Evolutionary conservation across 2,888 invertebrate genomes (phyloP), one percentile per base, ranked within the genome.

Genomic region (Acanthosoma haemorrhoidale): DNA sequence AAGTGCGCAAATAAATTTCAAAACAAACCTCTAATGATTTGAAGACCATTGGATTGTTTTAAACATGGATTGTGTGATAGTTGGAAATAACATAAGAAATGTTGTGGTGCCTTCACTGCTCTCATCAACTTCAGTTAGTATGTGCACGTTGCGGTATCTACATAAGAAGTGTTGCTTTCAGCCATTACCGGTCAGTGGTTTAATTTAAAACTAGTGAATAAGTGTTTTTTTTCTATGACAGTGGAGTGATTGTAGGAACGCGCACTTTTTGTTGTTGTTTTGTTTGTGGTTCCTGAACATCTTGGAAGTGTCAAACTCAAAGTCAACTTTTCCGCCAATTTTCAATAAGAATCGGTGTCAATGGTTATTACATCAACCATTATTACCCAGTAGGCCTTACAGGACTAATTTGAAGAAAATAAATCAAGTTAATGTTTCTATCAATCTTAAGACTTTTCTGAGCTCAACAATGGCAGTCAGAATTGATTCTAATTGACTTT

Each of bases 121-220:
- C 29, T 43, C 60, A 31, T 34, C 32, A 4, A 57, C 43, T 67
- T 67, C 67, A 67, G 67, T 67, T 32, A n/a, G 36, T 67, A 51
- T 51, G 67, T 57, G 67, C 67, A 67, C 67, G 43, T 67, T 64
- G 64, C 32, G 36, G 64, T 67, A 29, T 67, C 57, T 34, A 51
- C 32, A 67, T 57, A 51, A 57, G 57, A 67, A 51, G 67, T 67
- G 67, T 67, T 57, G 18, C 31, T 32, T 67, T 39, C 67, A 64
- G 64, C 43, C 64, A 32, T 67, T 57, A 67, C 57, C 57, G 57
- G 51, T 67, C 34, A 41, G 67, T 67, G 57, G 51, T 34, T 67
- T 38, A 21, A 51, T 31, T 29, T 57, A 32, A 16, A 57, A 34
- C 21, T 41, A 67, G 67, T 67, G 67, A 67, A 57, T 60, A 34